Conservation (phyloP, 2,797 vertebrate genomes). For the Pangasius djambal region DNA sequence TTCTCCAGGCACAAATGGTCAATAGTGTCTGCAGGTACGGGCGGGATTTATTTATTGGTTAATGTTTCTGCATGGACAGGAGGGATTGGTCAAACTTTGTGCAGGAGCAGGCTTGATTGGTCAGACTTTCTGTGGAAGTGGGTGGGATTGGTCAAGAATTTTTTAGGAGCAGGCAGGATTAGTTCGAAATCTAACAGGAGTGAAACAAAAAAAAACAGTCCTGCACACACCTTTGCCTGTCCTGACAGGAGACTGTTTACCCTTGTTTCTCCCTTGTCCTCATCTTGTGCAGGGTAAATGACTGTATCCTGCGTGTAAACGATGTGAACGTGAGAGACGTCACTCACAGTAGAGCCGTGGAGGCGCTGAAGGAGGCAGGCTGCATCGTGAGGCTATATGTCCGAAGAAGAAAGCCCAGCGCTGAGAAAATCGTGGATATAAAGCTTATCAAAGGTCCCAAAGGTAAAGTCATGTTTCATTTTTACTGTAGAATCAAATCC, state of each 20-base stretch:
- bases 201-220: background rate
- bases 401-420: constrained; percentile 86
- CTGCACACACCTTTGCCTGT: background rate
- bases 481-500: background rate
- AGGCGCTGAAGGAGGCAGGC: constrained; percentile 94
- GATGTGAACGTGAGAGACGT: constrained; percentile 92
- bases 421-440: constrained; percentile 92
- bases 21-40: background rate
- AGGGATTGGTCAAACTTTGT: background rate
- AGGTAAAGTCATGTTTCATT: constrained; percentile 72
- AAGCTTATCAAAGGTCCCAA: constrained; percentile 97
- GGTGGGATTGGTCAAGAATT: background rate
- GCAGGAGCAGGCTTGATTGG: too few species aligned
- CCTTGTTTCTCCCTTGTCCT: background rate
- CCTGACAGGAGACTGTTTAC: background rate
- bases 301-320: constrained; percentile 94
- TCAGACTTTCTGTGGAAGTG: background rate
- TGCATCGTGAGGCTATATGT: constrained; percentile 91
- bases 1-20: background rate
- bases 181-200: background rate
- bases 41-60: background rate
- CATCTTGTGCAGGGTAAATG: constrained; percentile 84
- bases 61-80: too few species aligned
- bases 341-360: constrained; percentile 95
- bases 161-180: background rate